A percentile compares a stretch with the other conserved stretches of the same genome.
phyloP scores from a whole-genome alignment of 1,140 invertebrate species.

The Sinonovacula constricta region DNA sequence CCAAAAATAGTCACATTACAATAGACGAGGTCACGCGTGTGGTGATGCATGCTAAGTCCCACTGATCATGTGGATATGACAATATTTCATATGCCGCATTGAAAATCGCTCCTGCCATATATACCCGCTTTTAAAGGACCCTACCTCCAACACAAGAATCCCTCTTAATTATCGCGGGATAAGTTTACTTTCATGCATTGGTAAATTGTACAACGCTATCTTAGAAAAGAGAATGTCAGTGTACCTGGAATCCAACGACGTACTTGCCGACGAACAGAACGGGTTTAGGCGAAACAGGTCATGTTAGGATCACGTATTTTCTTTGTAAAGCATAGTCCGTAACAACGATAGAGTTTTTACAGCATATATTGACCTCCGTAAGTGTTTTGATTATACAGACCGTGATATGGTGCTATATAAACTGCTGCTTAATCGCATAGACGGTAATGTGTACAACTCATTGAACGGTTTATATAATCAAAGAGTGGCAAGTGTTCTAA shows the following conservation, averaged over 20 bases:
- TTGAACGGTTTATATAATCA: slow-evolving; percentile 26
- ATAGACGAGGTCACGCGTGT: slow-evolving; percentile 2
- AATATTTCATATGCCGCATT: slow-evolving; percentile 15
- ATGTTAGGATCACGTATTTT: slow-evolving; percentile 35
- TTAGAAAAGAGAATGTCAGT: slow-evolving; percentile 16
- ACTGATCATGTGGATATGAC: slow-evolving; percentile 5
- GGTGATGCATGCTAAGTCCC: slow-evolving; percentile 12
- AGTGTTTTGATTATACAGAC: slow-evolving; percentile 31
- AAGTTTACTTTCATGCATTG: slow-evolving; percentile 25
- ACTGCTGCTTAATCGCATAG: too few relatives aligned
- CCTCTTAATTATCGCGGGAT: slow-evolving; percentile 34
- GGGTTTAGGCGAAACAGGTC: slow-evolving; percentile 21
- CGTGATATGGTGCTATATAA: slow-evolving; percentile 34
- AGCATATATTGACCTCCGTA: slow-evolving; percentile 10
- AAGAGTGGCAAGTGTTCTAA: slow-evolving; percentile 11
- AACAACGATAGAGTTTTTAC: slow-evolving; percentile 9
- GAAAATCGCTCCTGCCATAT: slow-evolving; percentile 24
- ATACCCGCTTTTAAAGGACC: slow-evolving; percentile 36
- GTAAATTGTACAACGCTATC: slow-evolving; percentile 29
- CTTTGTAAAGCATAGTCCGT: background rate
- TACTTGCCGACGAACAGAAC: slow-evolving; percentile 47
- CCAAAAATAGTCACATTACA: background rate
- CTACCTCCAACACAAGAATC: background rate
- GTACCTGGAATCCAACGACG: slow-evolving; percentile 29
- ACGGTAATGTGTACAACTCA: slow-evolving; percentile 40